Conservation (phyloP, 2,797 vertebrate genomes). For the Gambusia yucatana region DNA sequence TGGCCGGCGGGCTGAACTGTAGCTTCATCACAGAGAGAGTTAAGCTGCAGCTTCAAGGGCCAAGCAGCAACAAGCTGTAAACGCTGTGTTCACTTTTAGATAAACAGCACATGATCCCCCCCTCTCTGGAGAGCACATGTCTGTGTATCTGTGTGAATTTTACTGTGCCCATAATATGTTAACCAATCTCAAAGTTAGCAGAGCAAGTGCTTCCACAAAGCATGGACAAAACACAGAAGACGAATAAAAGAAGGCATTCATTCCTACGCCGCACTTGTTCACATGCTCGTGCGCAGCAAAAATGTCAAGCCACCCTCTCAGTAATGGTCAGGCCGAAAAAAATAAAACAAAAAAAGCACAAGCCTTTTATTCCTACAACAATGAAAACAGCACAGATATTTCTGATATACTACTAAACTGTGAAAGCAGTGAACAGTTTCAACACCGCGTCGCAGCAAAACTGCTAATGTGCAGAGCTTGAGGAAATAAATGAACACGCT, state of each 20-base stretch:
- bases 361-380: constrained; percentile 22
- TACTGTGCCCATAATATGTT: constrained; percentile 38
- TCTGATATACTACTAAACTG: constrained; percentile 32
- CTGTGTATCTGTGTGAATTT: background rate
- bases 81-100: constrained; percentile 45
- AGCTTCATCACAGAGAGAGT: constrained; percentile 40
- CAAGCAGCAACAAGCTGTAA: constrained; percentile 39
- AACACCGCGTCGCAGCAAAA: background rate
- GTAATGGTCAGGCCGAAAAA: constrained; percentile 25
- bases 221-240: constrained; percentile 55
- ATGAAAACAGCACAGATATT: constrained; percentile 23
- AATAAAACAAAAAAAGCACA: constrained; percentile 13
- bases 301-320: constrained; percentile 54
- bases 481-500: constrained; percentile 42
- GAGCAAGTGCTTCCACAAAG: constrained; percentile 48
- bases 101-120: constrained; percentile 45
- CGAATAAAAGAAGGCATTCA: constrained; percentile 60
- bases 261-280: constrained; percentile 46
- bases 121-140: constrained; percentile 14
- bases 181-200: constrained; percentile 49
- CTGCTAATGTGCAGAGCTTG: constrained; percentile 2
- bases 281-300: constrained; percentile 44
- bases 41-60: constrained; percentile 40
- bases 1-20: constrained; percentile 18
- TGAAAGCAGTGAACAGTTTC: constrained; percentile 9